phyloP scores from a whole-genome alignment of 2,113 vertebrate species.

The Rana temporaria region DNA sequence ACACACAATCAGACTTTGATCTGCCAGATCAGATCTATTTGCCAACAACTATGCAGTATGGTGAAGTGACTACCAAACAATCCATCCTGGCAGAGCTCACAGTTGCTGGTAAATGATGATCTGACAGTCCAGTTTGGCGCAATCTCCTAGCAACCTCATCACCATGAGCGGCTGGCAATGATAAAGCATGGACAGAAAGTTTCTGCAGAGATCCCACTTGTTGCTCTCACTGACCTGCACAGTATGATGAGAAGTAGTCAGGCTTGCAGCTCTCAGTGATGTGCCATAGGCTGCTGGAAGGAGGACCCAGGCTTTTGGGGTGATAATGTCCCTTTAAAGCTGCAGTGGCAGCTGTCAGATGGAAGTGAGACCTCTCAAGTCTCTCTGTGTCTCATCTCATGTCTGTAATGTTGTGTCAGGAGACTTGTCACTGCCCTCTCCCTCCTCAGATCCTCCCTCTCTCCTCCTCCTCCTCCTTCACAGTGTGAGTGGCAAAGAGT shows the following conservation, averaged over 20 bases:
- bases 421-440: constrained; percentile 10
- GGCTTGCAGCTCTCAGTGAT: background rate
- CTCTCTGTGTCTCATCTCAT: constrained; percentile 6
- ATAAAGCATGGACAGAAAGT: background rate
- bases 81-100: no score
- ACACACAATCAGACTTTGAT: no score
- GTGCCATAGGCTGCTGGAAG: constrained; percentile 16
- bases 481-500: background rate
- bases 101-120: no score
- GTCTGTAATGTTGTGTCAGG: constrained; percentile 11
- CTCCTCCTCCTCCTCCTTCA: constrained; percentile 10
- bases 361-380: background rate
- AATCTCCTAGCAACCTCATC: no score
- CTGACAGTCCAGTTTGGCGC: no score
- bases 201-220: background rate
- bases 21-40: no score
- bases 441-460: constrained; percentile 10
- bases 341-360: constrained; percentile 24
- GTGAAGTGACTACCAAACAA: no score
- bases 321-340: constrained; percentile 19
- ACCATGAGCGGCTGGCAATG: background rate
- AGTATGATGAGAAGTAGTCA: background rate
- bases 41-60: no score
- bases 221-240: constrained; percentile 17
- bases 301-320: background rate